A percentile compares a stretch with the other conserved stretches of the same genome.
Evolutionary conservation across 2,113 vertebrate species (phyloP).

Genomic region (Baryphthengus martii): DNA sequence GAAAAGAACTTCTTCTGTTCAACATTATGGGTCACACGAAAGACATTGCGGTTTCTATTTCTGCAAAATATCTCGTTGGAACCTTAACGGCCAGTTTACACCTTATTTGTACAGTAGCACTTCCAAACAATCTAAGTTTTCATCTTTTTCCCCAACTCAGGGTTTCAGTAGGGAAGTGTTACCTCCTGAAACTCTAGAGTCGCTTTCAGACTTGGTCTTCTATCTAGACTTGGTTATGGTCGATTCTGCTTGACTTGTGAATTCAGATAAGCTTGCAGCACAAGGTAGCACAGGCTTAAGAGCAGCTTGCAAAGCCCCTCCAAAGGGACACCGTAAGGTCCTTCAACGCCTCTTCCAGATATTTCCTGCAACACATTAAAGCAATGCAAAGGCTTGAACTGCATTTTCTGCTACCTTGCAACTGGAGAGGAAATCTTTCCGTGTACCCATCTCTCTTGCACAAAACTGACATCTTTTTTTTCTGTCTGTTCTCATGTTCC

Average conservation of each 20-base stretch:
- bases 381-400: not conserved
- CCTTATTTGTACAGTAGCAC: not conserved
- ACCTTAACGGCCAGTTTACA: not conserved
- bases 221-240: not conserved
- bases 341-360: not conserved
- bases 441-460: not conserved
- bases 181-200: not conserved
- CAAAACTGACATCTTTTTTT: not conserved
- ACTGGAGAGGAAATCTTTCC: not conserved
- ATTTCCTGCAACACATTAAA: not conserved
- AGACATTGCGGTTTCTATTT: not conserved
- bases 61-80: not conserved
- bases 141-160: not conserved
- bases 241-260: not conserved
- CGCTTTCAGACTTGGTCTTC: not conserved
- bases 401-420: not conserved
- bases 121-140: not conserved
- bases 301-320: not conserved
- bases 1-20: not conserved
- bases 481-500: not conserved
- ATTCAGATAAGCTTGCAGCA: not conserved
- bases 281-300: not conserved
- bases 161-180: not conserved
- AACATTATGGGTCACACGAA: not conserved
- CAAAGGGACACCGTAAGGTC: not conserved